phyloP scores from a whole-genome alignment of 2,113 vertebrate species.

The Echinops telfairi region DNA sequence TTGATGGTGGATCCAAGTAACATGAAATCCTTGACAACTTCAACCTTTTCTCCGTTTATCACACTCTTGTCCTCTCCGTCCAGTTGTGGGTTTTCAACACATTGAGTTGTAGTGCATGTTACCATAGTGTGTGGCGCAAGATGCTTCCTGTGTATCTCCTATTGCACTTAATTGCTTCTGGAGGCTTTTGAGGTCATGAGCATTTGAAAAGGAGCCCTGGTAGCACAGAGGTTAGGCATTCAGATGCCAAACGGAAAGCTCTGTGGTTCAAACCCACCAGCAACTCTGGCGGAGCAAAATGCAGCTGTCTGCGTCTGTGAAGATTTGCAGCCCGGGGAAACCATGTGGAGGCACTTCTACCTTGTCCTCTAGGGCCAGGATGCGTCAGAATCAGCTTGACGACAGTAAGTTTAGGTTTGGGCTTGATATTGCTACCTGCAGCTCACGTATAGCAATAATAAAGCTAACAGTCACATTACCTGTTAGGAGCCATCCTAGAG shows the following conservation, averaged over 20 bases:
- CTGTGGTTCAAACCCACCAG: background rate
- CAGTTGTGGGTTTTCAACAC: too few species aligned
- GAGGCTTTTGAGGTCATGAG: background rate
- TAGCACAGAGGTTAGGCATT: background rate
- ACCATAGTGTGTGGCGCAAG: too few species aligned
- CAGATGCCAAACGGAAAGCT: too few species aligned
- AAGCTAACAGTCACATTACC: background rate
- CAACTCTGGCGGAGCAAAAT: background rate
- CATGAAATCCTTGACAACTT: too few species aligned
- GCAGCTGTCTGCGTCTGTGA: background rate
- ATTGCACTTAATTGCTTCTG: background rate
- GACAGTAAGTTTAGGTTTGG: background rate
- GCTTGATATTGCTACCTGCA: background rate
- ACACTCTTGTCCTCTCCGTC: too few species aligned
- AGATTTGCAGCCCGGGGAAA: background rate
- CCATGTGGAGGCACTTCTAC: background rate
- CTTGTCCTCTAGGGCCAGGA: background rate
- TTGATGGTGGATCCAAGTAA: too few species aligned
- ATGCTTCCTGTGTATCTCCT: background rate
- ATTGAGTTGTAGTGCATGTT: too few species aligned
- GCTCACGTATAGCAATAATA: constrained; percentile 44
- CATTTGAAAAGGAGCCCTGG: background rate
- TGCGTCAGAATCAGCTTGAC: background rate
- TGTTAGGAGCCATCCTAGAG: background rate
- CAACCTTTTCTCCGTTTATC: too few species aligned